Conservation (phyloP, 2,797 vertebrate genomes). For the Xenopus petersii region DNA sequence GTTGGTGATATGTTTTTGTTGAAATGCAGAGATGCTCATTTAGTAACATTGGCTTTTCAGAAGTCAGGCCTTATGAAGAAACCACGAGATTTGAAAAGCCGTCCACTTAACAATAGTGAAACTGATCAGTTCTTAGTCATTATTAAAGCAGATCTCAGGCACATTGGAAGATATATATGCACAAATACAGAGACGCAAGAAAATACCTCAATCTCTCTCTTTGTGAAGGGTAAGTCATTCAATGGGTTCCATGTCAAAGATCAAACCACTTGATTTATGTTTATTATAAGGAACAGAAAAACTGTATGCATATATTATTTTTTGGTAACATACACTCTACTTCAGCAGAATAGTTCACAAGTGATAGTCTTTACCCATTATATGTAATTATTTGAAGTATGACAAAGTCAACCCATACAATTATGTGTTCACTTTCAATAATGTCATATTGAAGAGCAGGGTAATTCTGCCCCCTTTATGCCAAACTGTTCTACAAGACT, state of each 20-base stretch:
- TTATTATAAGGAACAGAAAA: no score
- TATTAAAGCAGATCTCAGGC: conserved; percentile 56
- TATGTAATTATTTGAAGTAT: no score
- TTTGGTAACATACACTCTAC: no score
- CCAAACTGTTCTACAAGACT: no score
- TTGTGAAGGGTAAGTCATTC: conserved; percentile 81
- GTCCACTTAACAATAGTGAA: neutral
- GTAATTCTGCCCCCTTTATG: no score
- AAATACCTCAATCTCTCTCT: conserved; percentile 80
- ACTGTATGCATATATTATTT: no score
- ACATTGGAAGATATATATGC: conserved; percentile 83
- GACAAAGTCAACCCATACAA: no score
- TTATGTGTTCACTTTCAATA: no score
- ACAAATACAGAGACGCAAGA: conserved; percentile 64
- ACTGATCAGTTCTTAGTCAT: conserved; percentile 54
- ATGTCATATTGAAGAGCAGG: no score
- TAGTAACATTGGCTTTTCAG: conserved; percentile 78
- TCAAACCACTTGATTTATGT: neutral
- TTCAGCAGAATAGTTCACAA: no score
- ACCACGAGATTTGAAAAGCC: conserved; percentile 26
- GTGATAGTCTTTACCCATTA: no score
- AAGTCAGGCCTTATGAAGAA: conserved; percentile 50
- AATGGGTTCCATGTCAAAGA: neutral
- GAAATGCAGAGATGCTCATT: conserved; percentile 66
- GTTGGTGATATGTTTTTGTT: conserved; percentile 70